Conservation (phyloP, 2,888 invertebrate genomes). For the Omphaloscelis lunosa region DNA sequence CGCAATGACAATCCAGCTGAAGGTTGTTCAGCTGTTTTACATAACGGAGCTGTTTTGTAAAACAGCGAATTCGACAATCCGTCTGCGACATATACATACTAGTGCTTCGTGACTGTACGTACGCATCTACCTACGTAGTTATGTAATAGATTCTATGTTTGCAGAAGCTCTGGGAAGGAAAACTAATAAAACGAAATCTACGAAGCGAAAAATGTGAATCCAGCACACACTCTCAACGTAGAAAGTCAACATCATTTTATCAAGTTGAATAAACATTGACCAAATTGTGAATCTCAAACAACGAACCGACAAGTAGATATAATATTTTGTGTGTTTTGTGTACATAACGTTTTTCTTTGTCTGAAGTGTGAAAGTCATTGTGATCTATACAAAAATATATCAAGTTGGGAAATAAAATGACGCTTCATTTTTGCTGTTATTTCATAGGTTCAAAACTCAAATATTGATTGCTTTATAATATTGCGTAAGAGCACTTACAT, state of each 20-base stretch:
- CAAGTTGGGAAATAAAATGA: not conserved
- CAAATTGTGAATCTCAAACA: constrained; percentile 57
- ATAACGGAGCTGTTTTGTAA: no score
- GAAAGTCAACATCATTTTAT: constrained; percentile 60
- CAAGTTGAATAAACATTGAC: constrained; percentile 56
- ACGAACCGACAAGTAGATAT: constrained; percentile 35
- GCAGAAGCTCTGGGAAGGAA: constrained; percentile 70
- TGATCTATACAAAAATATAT: constrained; percentile 16
- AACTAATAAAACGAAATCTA: constrained; percentile 54
- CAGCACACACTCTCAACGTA: constrained; percentile 21
- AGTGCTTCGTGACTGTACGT: not conserved
- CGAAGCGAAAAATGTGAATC: constrained; percentile 36
- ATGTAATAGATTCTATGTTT: constrained; percentile 48
- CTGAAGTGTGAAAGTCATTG: constrained; percentile 35
- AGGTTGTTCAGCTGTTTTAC: no score
- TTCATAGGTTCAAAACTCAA: not conserved
- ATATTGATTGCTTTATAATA: not conserved
- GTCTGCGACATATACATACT: no score
- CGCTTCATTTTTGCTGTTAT: not conserved
- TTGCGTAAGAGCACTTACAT: no score
- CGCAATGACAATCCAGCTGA: no score
- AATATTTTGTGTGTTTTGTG: constrained; percentile 34
- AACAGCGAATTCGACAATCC: no score
- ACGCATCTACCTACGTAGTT: not conserved
- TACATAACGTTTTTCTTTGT: constrained; percentile 7